Percentiles rank a stretch among this genome's conserved stretches.
Conservation (phyloP, 2,797 vertebrate species). For the Typhlichthys eigenmanni region DNA sequence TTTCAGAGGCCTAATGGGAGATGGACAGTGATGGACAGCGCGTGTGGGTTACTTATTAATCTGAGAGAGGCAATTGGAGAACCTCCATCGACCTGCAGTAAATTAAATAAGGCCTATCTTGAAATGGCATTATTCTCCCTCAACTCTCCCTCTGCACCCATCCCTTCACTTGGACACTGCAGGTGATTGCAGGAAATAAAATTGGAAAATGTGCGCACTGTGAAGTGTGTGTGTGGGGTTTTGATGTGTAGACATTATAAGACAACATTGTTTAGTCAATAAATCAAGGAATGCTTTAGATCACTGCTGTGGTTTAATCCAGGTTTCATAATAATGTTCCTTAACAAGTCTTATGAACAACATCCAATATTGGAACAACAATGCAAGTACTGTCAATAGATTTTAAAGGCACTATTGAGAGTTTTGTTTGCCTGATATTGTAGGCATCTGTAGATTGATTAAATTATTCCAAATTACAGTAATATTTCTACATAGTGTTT, state of each 20-base stretch:
- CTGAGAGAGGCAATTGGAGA: constrained; percentile 81
- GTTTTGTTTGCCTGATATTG: no score
- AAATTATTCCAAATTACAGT: no score
- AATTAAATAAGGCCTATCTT: constrained; percentile 83
- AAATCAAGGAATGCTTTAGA: constrained; percentile 15
- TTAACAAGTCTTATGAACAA: no score
- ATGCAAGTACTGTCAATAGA: no score
- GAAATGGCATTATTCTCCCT: constrained; percentile 81
- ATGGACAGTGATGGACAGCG: constrained; percentile 84
- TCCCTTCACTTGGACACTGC: constrained; percentile 54
- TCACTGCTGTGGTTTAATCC: background rate
- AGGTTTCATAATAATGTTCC: background rate
- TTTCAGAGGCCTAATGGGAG: constrained; percentile 81
- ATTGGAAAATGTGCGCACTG: constrained; percentile 59
- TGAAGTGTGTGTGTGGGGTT: constrained; percentile 48
- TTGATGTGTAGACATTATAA: constrained; percentile 40
- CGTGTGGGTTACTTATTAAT: constrained; percentile 85
- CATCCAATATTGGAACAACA: no score
- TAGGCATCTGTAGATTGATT: no score
- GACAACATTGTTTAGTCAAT: constrained; percentile 24
- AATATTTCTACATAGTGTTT: no score
- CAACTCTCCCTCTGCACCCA: constrained; percentile 65
- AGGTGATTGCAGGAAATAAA: constrained; percentile 74
- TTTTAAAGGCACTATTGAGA: no score
- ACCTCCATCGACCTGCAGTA: constrained; percentile 83